These are phyloP conservation scores for Lepidurus couesii DNA, from an alignment of 1,140 invertebrate genomes.

Conservation along the genomic window DNA sequence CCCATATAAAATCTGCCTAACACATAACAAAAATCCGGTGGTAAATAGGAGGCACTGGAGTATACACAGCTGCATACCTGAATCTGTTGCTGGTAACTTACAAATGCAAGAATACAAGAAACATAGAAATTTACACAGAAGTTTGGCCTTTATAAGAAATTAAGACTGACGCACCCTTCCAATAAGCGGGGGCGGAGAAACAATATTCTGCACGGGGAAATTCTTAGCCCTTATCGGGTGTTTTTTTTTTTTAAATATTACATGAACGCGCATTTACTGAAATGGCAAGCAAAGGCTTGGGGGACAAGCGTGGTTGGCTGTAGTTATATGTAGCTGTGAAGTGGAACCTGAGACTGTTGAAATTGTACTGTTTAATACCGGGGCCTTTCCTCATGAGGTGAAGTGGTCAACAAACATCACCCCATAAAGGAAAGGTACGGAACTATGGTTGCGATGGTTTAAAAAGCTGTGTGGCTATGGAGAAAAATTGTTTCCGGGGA, in stretches of 20 bases:
- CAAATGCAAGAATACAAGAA: constrained; percentile 16
- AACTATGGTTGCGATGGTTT: constrained; percentile 19
- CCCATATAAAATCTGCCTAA: constrained; percentile 19
- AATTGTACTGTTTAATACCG: constrained; percentile 19
- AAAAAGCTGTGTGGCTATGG: not conserved
- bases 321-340: not conserved
- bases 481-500: not conserved
- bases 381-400: not conserved
- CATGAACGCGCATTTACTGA: not conserved
- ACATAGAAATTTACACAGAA: not conserved
- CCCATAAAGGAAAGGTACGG: not conserved
- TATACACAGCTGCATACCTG: constrained; percentile 3
- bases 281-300: not conserved
- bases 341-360: constrained; percentile 21
- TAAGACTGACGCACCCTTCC: not conserved
- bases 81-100: constrained; percentile 15
- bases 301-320: not conserved
- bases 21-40: constrained; percentile 4
- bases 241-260: not conserved
- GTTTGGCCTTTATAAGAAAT: not conserved
- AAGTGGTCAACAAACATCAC: not conserved
- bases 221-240: not conserved
- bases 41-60: constrained; percentile 18
- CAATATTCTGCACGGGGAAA: not conserved
- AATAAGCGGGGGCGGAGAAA: not conserved